These are phyloP conservation scores for Rafetus swinhoei DNA, from an alignment of 2,113 vertebrate genomes.

Conservation along the genomic window DNA sequence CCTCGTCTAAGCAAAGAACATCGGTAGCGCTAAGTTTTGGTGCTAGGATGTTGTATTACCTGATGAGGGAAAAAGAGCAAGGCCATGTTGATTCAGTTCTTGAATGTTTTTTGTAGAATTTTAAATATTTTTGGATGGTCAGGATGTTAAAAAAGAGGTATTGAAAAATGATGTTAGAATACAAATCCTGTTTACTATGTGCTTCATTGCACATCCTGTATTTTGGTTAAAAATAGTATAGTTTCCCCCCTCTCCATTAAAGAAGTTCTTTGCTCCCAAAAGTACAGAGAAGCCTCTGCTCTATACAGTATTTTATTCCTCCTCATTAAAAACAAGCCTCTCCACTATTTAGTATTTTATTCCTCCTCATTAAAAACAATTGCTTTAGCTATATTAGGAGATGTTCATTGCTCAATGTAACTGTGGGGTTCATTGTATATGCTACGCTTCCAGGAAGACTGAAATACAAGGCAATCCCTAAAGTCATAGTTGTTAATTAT, in stretches of 20 bases:
- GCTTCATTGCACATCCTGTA: rapidly evolving
- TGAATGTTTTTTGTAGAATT: background rate
- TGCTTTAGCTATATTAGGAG: background rate
- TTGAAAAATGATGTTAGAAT: background rate
- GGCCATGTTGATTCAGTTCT: rapidly evolving
- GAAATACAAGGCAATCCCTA: constrained; percentile 45
- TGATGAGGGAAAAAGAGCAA: background rate
- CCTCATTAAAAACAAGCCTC: background rate
- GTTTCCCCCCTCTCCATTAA: background rate
- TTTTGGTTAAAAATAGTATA: background rate
- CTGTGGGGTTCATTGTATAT: background rate
- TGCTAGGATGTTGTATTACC: background rate
- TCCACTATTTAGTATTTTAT: background rate
- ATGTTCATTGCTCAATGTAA: rapidly evolving
- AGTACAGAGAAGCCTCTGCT: background rate
- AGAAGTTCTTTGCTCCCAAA: background rate
- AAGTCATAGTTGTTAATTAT: constrained; percentile 78
- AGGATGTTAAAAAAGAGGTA: background rate
- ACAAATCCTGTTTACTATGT: background rate
- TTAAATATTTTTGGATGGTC: background rate
- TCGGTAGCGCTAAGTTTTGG: rapidly evolving
- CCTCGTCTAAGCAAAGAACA: background rate
- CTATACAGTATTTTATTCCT: background rate
- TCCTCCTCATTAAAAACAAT: background rate
- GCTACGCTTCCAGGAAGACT: constrained; percentile 63